These are phyloP conservation scores for Hydrophis major DNA, from an alignment of 2,797 vertebrate genomes.

Conservation along the genomic window DNA sequence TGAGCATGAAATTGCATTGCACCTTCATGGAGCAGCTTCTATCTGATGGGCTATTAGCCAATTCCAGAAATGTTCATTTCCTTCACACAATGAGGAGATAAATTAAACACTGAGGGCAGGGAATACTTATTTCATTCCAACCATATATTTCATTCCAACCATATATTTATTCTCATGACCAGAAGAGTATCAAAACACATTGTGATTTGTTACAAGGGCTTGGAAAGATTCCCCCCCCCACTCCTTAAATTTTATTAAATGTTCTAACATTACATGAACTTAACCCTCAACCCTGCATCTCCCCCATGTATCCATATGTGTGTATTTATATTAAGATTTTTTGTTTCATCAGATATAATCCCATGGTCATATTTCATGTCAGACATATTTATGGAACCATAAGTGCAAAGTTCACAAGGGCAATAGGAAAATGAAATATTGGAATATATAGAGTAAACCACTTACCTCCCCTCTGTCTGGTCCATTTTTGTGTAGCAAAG, in stretches of 20 bases:
- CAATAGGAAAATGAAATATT: not conserved
- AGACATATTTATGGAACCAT: not conserved
- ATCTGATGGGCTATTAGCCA: constrained; percentile 18
- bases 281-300: not conserved
- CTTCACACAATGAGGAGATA: constrained; percentile 13
- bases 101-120: constrained; percentile 17
- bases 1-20: constrained; percentile 21
- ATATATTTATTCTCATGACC: not conserved
- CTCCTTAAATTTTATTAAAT: not conserved
- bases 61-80: constrained; percentile 5
- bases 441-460: not conserved
- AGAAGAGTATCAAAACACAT: not conserved
- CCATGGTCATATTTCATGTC: not conserved
- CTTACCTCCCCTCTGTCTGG: not conserved
- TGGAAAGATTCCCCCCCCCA: not conserved
- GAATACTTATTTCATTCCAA: not conserved
- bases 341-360: not conserved
- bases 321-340: not conserved
- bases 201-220: not conserved
- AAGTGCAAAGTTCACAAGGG: not conserved
- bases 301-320: not conserved
- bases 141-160: not conserved
- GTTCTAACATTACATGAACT: not conserved
- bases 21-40: constrained; percentile 22
- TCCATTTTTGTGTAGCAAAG: not conserved